Percentiles rank a stretch among this genome's conserved stretches.
phyloP scores from a whole-genome alignment of 2,797 vertebrate genomes.

The Numenius phaeopus region DNA sequence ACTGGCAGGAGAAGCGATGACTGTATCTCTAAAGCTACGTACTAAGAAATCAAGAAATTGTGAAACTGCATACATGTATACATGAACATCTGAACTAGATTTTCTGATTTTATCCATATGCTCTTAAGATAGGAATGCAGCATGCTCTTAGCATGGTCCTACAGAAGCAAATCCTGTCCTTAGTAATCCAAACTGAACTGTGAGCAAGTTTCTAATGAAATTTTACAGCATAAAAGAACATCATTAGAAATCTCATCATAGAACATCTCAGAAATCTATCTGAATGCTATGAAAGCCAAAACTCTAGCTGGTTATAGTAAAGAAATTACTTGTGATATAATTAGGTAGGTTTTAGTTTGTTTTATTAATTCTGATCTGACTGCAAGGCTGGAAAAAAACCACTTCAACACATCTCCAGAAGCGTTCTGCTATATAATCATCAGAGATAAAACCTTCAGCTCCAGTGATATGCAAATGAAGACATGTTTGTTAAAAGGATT shows the following conservation, averaged over 20 bases:
- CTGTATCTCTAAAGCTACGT: background rate
- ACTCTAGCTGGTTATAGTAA: background rate
- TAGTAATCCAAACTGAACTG: background rate
- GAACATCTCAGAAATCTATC: background rate
- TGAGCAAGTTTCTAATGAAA: background rate
- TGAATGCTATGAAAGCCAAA: background rate
- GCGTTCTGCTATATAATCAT: background rate
- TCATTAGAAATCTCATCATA: background rate
- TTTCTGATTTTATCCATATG: background rate
- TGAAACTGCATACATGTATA: background rate
- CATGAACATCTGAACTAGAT: background rate
- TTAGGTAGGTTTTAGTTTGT: background rate
- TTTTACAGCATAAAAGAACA: background rate
- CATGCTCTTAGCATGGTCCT: background rate
- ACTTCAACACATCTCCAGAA: background rate
- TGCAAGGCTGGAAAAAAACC: background rate
- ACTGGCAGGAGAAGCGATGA: background rate
- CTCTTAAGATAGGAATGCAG: background rate
- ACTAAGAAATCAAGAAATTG: background rate
- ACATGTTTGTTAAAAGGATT: slow-evolving; percentile 67
- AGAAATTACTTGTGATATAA: slow-evolving; percentile 11
- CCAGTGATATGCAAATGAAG: slow-evolving; percentile 43
- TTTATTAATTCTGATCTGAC: slow-evolving; percentile 13
- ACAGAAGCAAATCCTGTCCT: background rate
- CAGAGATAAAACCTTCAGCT: slow-evolving; percentile 61